These are phyloP conservation scores for Platysteira castanea DNA, from an alignment of 2,113 vertebrate species.

Conservation along the genomic window DNA sequence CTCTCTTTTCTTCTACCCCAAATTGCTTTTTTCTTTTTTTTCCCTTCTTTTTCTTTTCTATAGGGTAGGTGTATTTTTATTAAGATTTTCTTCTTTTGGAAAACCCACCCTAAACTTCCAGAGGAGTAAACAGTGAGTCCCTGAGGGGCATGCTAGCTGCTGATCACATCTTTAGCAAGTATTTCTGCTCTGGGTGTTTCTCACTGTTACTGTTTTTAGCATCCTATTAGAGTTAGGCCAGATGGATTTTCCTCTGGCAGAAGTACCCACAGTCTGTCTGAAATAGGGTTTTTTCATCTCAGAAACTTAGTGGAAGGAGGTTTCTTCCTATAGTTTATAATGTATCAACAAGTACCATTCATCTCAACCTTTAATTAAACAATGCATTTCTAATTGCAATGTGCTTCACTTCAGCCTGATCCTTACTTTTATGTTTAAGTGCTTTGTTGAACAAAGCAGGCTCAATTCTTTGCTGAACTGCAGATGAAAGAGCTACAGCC, in stretches of 20 bases:
- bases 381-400: neutral
- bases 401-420: neutral
- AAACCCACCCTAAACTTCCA: neutral
- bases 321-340: neutral
- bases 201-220: neutral
- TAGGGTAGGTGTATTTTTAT: neutral
- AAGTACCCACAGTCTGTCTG: neutral
- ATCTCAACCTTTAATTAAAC: neutral
- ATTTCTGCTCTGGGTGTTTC: neutral
- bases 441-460: neutral
- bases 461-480: neutral
- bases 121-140: neutral
- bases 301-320: neutral
- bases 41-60: no score
- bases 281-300: neutral
- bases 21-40: neutral
- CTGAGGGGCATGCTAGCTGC: neutral
- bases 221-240: neutral
- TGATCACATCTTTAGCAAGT: neutral
- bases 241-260: slow-evolving; percentile 19
- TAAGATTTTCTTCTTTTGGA: neutral
- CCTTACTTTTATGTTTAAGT: neutral
- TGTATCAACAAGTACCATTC: neutral
- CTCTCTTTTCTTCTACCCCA: neutral
- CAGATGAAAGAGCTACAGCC: neutral